Base-by-base conservation (phyloP, 1,140 invertebrate genomes). In the Goniozus legneri region DNA sequence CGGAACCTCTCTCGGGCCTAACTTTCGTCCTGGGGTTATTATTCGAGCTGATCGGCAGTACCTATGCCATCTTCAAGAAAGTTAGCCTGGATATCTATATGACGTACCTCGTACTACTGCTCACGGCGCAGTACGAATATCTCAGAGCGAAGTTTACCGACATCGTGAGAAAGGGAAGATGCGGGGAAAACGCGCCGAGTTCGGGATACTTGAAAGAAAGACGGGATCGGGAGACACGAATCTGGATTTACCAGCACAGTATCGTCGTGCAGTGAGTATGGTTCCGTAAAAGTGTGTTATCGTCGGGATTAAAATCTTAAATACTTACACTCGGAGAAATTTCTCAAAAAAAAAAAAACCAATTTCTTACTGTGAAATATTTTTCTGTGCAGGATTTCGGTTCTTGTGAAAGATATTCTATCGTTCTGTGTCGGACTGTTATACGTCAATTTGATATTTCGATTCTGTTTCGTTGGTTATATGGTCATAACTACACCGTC, bases 111-210 rank as follows among this genome's bases (percentile, higher is more conserved):
- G 48, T 64, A n/a, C 27, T 56, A 1, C 21, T 62, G 3, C 30
- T 58, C 4, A 60, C 60, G 0, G 54, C 52, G 0, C 52, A 62
- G 7, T 62, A 64, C 31, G 46, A 42, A 27, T 62, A 60, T 19
- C 15, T 47, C 2, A 37, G 43, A 6, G 4, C n/a, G n/a, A n/a
- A n/a, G n/a, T n/a, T n/a, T n/a, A n/a, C n/a, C n/a, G n/a, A n/a
- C n/a, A n/a, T n/a, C n/a, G n/a, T n/a, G n/a, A n/a, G n/a, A n/a
- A n/a, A n/a, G n/a, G n/a, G n/a, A n/a, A n/a, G n/a, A n/a, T n/a
- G n/a, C n/a, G n/a, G n/a, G n/a, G n/a, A n/a, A n/a, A n/a, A n/a
- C n/a, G n/a, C n/a, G n/a, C n/a, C n/a, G n/a, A n/a, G n/a, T n/a
- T n/a, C n/a, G n/a, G n/a, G n/a, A n/a, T n/a, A n/a, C n/a, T n/a